These are phyloP conservation scores for Indicator indicator DNA, from an alignment of 2,113 vertebrate species.

Conservation along the genomic window DNA sequence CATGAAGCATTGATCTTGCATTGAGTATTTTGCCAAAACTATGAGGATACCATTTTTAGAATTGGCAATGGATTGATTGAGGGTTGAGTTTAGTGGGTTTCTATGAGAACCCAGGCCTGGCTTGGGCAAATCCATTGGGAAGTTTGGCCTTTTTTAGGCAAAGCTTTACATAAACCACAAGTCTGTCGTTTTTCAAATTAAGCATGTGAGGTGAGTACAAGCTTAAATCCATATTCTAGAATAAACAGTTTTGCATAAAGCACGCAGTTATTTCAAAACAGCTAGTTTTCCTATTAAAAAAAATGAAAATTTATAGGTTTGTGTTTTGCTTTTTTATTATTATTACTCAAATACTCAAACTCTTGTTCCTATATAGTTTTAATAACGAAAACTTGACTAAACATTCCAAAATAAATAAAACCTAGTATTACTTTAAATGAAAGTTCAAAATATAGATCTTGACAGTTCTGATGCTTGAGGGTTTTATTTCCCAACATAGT, in stretches of 20 bases:
- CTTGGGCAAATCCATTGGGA: neutral
- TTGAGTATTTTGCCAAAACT: neutral
- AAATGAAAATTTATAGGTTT: constrained; percentile 40
- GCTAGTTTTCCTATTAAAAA: constrained; percentile 27
- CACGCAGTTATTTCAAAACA: constrained; percentile 31
- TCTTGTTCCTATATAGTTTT: constrained; percentile 45
- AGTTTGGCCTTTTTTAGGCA: neutral
- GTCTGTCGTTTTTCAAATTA: neutral
- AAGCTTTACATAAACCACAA: neutral
- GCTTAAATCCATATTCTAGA: neutral
- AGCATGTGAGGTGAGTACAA: neutral
- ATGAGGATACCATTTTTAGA: neutral
- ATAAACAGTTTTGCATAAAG: constrained; percentile 43
- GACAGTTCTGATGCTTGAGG: constrained; percentile 60
- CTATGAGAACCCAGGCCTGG: neutral
- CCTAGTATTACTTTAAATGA: constrained; percentile 58
- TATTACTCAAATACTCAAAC: constrained; percentile 53
- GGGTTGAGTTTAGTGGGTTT: neutral
- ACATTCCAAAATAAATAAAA: constrained; percentile 60
- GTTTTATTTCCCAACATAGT: constrained; percentile 67
- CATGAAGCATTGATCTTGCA: neutral
- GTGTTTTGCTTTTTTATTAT: constrained; percentile 60
- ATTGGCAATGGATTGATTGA: neutral
- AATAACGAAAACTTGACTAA: constrained; percentile 58
- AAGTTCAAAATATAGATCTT: constrained; percentile 60